Evolutionary conservation across 2,113 vertebrate genomes (phyloP).

Genomic region (Carassius gibelio): DNA sequence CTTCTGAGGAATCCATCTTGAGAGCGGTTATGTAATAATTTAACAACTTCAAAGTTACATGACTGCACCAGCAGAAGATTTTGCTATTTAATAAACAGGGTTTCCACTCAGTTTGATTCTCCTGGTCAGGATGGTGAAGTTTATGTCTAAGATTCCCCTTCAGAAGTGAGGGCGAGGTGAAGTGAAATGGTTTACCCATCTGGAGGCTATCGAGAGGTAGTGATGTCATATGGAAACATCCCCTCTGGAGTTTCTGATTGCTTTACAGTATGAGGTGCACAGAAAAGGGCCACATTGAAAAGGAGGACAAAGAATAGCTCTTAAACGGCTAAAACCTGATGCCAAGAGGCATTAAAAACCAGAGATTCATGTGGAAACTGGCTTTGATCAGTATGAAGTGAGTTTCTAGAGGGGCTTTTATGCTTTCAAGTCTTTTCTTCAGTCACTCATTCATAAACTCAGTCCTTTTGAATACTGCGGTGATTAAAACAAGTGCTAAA

Average conservation of each 20-base stretch:
- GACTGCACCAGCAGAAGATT: constrained; percentile 4
- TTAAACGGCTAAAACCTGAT: constrained; percentile 20
- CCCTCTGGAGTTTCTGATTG: constrained; percentile 29
- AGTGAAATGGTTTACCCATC: constrained; percentile 35
- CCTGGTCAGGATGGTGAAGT: constrained; percentile 31
- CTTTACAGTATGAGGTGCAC: constrained; percentile 46
- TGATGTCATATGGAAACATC: constrained; percentile 52
- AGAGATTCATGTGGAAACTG: constrained; percentile 4
- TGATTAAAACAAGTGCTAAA: constrained; percentile 36
- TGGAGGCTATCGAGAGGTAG: constrained; percentile 40
- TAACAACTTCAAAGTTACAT: constrained; percentile 35
- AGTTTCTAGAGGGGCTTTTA: constrained; percentile 27
- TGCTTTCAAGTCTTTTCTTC: constrained; percentile 34
- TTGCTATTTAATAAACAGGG: not conserved
- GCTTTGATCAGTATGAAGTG: constrained; percentile 36
- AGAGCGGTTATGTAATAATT: constrained; percentile 34
- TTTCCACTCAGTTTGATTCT: constrained; percentile 31
- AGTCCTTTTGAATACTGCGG: not conserved
- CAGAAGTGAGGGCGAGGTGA: constrained; percentile 15
- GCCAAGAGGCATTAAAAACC: constrained; percentile 24
- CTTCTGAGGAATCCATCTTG: constrained; percentile 33
- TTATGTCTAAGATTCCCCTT: constrained; percentile 41
- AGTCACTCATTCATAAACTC: constrained; percentile 19
- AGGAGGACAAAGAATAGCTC: constrained; percentile 6
- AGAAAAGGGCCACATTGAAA: constrained; percentile 11